A percentile compares a stretch with the other conserved stretches of the same genome.
Evolutionary conservation across 2,888 invertebrate genomes (phyloP).

Genomic region (Uloborus plumipes): DNA sequence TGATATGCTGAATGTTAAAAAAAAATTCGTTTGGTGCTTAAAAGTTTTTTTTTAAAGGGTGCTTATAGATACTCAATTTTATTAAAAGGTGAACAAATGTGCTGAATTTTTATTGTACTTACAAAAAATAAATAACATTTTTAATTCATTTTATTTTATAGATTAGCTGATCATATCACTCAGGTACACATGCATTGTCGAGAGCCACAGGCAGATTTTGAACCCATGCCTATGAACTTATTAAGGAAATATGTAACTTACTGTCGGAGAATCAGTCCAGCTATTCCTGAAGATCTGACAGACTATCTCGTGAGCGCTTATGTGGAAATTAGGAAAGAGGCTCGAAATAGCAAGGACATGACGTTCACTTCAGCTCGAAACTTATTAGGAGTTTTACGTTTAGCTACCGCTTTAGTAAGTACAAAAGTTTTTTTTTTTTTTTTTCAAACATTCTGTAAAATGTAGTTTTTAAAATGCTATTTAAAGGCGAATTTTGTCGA

Average conservation of each 20-base stretch:
- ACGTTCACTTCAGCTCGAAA: conserved; percentile 97
- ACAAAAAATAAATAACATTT: neutral
- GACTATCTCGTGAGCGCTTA: conserved; percentile 85
- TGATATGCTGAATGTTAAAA: no score
- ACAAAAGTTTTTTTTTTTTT: no score
- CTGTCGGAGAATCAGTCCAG: conserved; percentile 89
- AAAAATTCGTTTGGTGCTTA: no score
- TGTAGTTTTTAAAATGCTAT: no score
- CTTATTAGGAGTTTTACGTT: conserved; percentile 89
- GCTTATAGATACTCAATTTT: no score
- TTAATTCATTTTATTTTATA: conserved; percentile 45
- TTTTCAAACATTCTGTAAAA: no score
- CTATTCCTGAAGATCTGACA: conserved; percentile 87
- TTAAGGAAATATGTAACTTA: conserved; percentile 93
- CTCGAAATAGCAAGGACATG: conserved; percentile 82
- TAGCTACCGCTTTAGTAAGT: conserved; percentile 89
- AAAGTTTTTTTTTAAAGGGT: no score
- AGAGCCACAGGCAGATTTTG: conserved; percentile 83
- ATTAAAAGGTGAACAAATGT: no score
- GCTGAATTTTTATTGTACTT: no score
- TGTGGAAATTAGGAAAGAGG: conserved; percentile 80
- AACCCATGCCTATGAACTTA: conserved; percentile 89
- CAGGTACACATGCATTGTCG: conserved; percentile 93
- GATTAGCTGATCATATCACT: conserved; percentile 96
- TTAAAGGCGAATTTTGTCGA: no score